Evolutionary conservation across 2,113 vertebrate species (phyloP), one percentile per base, ranked within the genome.

Genomic region (Lamprologus callipterus): DNA sequence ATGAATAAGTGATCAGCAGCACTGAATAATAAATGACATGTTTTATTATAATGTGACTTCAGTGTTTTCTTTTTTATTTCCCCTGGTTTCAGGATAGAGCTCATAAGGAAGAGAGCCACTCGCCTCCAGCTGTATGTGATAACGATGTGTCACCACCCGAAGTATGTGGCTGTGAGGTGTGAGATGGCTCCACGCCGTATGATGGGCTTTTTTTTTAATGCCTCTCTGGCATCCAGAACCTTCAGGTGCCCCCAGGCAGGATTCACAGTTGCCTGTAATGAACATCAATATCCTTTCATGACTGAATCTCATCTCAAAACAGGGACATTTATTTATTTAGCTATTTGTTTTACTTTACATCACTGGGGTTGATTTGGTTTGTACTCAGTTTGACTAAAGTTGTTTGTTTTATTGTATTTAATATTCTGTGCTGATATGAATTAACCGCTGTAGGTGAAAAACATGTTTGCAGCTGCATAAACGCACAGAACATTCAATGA

Each of bases 11-110:
- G 70, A 95, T 87, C 60, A 84, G 82, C 37, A 26, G 65, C 75
- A 19, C 60, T 96, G 57, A 95, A 96, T 96, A 95, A 96, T 96
- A 92, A 55, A 96, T 94, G 19, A 16, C 19, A 80, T 49, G 85
- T 70, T 84, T 92, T 90, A 93, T 91, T 31, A 92, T 86, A 45
- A 75, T 85, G 85, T 85, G 84, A 93, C 87, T 87, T 91, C 28
- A 13, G 33, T 31, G 73, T 60, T 47, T 75, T 49, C 7, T 47
- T 75, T 75, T 75, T 82, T 91, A 57, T 9, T 35, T 85, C 21
- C 23, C 23, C 21, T 9, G 68, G 87, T 70, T 80, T 80, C 6
- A 78, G 68, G 81, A 84, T 79, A 33, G 47, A 81, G 35, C 23
- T 40, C 19, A 78, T 0, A 86, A 90, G 85, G 45, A 86, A 87